A percentile compares a stretch with the other conserved stretches of the same genome.
Conservation (phyloP, 2,797 vertebrate species). For the Parotocinclus haroldoi region DNA sequence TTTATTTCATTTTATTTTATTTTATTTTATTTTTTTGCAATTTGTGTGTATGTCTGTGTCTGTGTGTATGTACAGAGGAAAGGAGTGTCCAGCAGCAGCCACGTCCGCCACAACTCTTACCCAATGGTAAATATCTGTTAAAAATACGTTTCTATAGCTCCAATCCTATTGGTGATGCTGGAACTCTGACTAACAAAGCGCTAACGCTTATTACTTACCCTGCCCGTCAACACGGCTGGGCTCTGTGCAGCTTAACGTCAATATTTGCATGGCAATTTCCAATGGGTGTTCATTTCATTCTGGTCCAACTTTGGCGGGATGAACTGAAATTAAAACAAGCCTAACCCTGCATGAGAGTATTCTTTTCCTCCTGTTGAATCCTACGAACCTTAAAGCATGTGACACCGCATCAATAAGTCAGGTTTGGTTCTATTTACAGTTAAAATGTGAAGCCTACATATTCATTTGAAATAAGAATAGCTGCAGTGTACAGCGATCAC, state of each 20-base stretch:
- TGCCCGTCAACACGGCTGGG: slow-evolving; percentile 12
- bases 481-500: too few species aligned
- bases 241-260: slow-evolving; percentile 14
- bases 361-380: not conserved
- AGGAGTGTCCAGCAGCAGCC: slow-evolving; percentile 92
- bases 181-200: slow-evolving; percentile 61
- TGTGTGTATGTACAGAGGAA: slow-evolving; percentile 89
- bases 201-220: slow-evolving; percentile 21
- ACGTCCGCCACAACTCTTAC: slow-evolving; percentile 92
- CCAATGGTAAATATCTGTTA: slow-evolving; percentile 98
- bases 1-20: too few species aligned
- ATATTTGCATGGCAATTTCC: not conserved
- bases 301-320: too few species aligned
- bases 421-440: too few species aligned
- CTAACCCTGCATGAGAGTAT: slow-evolving; percentile 17
- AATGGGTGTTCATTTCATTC: not conserved
- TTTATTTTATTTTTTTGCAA: slow-evolving; percentile 64
- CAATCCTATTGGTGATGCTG: slow-evolving; percentile 67
- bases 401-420: not conserved
- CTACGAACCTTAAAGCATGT: not conserved
- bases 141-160: slow-evolving; percentile 67
- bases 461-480: too few species aligned
- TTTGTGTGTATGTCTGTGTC: slow-evolving; percentile 61
- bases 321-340: slow-evolving; percentile 10
- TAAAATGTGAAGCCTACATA: too few species aligned